Conservation (phyloP, 2,888 invertebrate genomes). For the Cordylochernes scorpioides region DNA sequence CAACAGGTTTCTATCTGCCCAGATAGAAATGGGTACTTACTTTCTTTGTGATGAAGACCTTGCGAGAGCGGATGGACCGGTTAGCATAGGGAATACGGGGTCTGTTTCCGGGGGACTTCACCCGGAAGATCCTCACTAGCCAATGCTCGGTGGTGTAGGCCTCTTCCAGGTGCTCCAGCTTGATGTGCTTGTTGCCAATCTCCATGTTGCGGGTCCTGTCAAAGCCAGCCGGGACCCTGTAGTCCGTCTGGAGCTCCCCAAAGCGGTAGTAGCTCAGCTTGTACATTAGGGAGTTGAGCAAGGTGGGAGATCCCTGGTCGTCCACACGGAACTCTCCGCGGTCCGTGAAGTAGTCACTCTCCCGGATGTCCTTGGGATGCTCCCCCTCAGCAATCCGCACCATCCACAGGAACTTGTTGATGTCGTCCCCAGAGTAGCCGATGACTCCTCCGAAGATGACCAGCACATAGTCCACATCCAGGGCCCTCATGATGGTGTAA, state of each 20-base stretch:
- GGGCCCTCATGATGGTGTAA: conserved; percentile 80
- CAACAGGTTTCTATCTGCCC: too few relatives aligned
- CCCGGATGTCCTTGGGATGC: conserved; percentile 89
- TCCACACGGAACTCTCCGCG: conserved; percentile 92
- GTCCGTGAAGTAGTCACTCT: conserved; percentile 73
- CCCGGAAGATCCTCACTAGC: conserved; percentile 89
- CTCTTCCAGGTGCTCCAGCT: conserved; percentile 78
- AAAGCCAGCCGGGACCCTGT: conserved; percentile 65
- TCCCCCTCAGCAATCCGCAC: conserved; percentile 99
- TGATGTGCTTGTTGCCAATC: conserved; percentile 84
- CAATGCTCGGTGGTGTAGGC: conserved; percentile 96
- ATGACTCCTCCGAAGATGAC: conserved; percentile 99
- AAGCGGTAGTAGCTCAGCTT: conserved; percentile 85
- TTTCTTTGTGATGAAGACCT: conserved; percentile 48
- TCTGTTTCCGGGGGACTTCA: conserved; percentile 76
- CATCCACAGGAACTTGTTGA: conserved; percentile 99
- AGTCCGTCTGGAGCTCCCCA: conserved; percentile 42
- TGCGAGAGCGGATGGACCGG: conserved; percentile 37
- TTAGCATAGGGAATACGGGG: conserved; percentile 49
- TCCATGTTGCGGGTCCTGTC: conserved; percentile 83
- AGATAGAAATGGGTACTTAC: too few relatives aligned
- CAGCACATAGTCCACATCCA: conserved; percentile 92
- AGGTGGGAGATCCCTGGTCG: conserved; percentile 67
- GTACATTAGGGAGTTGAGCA: conserved; percentile 94
- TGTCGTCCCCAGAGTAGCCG: conserved; percentile 95